A percentile compares a stretch with the other conserved stretches of the same genome.
phyloP scores from a whole-genome alignment of 2,113 vertebrate genomes.

The Gallinago undulata region DNA sequence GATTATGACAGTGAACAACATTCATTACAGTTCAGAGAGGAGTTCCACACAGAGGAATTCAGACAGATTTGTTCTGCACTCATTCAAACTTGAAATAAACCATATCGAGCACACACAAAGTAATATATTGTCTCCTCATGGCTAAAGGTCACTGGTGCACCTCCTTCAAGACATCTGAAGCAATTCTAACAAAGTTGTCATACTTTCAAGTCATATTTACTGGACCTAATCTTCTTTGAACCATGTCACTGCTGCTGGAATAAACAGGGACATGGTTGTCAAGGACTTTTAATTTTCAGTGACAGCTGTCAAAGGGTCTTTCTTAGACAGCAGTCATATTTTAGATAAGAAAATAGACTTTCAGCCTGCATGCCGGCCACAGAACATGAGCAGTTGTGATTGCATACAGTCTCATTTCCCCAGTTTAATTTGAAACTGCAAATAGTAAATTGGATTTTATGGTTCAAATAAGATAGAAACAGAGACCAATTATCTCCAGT shows the following conservation, averaged over 20 bases:
- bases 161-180: not conserved
- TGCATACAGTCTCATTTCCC: not conserved
- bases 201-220: conserved; percentile 64
- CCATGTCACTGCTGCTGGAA: conserved; percentile 41
- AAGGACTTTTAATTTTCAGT: conserved; percentile 60
- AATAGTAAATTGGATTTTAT: conserved; percentile 69
- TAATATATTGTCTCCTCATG: not conserved
- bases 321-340: conserved; percentile 36
- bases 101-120: not conserved
- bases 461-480: conserved; percentile 67
- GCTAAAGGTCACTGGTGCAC: not conserved
- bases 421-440: conserved; percentile 74
- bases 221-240: conserved; percentile 61
- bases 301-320: conserved; percentile 58
- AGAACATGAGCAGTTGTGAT: not conserved
- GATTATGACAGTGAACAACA: not conserved
- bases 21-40: not conserved
- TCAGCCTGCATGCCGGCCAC: not conserved
- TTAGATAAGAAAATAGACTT: conserved; percentile 29
- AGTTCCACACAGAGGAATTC: not conserved
- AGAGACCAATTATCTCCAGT: conserved; percentile 72
- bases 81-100: conserved; percentile 20
- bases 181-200: conserved; percentile 62
- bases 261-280: conserved; percentile 57
- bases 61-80: not conserved